These are phyloP conservation scores for Aplochiton taeniatus DNA, from an alignment of 2,797 vertebrate genomes.

Conservation along the genomic window DNA sequence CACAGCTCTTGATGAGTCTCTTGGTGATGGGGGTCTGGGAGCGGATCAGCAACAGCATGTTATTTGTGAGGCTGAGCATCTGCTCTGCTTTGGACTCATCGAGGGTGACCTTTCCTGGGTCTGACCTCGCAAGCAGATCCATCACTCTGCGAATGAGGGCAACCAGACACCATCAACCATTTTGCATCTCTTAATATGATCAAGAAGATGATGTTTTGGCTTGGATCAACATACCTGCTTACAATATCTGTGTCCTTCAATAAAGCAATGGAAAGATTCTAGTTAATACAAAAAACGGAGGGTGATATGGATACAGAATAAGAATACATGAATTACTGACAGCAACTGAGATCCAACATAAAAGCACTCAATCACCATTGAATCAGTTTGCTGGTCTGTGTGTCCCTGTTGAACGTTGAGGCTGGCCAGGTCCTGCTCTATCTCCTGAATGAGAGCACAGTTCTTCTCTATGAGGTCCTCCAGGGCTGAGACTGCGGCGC, in stretches of 20 bases:
- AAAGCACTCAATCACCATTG: conserved; percentile 40
- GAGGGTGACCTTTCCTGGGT: conserved; percentile 69
- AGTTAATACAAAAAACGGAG: conserved; percentile 24
- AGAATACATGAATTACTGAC: background rate
- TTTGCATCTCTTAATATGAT: background rate
- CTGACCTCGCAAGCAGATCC: conserved; percentile 65
- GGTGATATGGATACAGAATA: conserved; percentile 9
- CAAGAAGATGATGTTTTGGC: background rate
- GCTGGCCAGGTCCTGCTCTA: conserved; percentile 72
- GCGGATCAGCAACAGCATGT: conserved; percentile 70
- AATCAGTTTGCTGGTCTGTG: conserved; percentile 33
- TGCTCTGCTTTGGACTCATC: conserved; percentile 78
- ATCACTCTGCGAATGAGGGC: conserved; percentile 59
- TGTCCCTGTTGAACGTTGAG: conserved; percentile 50
- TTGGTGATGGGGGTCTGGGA: conserved; percentile 76
- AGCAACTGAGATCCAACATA: background rate
- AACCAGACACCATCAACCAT: background rate
- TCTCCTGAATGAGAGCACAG: conserved; percentile 71
- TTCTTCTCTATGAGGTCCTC: conserved; percentile 73
- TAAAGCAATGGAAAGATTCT: conserved; percentile 36
- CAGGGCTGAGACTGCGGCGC: conserved; percentile 64
- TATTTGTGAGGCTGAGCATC: conserved; percentile 72
- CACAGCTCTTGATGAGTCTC: conserved; percentile 75
- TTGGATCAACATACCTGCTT: conserved; percentile 58
- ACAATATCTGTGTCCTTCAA: conserved; percentile 51